Evolutionary conservation across 64 coral and sea anemone species (phyloP).

Genomic region (Orbicella faveolata): DNA sequence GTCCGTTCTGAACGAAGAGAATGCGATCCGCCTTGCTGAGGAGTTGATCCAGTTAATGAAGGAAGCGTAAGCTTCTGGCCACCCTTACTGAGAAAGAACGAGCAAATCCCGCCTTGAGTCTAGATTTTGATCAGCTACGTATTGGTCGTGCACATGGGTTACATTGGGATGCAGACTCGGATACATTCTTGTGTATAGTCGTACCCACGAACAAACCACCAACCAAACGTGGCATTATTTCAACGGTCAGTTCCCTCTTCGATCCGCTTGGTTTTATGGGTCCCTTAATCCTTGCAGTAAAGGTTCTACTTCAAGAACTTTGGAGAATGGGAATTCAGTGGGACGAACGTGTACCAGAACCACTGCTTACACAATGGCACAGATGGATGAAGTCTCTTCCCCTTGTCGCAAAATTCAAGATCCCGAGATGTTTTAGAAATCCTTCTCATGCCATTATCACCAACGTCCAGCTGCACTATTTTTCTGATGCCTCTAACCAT

Average conservation of each 20-base stretch:
- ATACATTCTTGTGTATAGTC: slow-evolving; percentile 26
- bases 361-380: slow-evolving; percentile 4
- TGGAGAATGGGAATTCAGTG: slow-evolving; percentile 34
- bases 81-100: not conserved
- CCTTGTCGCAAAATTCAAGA: not conserved
- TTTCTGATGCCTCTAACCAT: slow-evolving; percentile 29
- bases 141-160: slow-evolving; percentile 46
- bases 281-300: slow-evolving; percentile 47
- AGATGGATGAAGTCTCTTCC: slow-evolving; percentile 11
- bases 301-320: slow-evolving; percentile 45
- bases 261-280: slow-evolving; percentile 55
- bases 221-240: slow-evolving; percentile 56
- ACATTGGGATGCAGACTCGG: slow-evolving; percentile 33
- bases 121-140: slow-evolving; percentile 35
- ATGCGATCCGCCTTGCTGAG: not conserved
- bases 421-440: slow-evolving; percentile 46
- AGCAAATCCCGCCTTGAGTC: slow-evolving; percentile 8
- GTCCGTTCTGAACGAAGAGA: not conserved
- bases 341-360: slow-evolving; percentile 47
- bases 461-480: slow-evolving; percentile 33
- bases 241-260: slow-evolving; percentile 27
- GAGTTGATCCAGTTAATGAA: not conserved
- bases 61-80: not conserved
- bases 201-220: not conserved
- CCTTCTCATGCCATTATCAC: not conserved